phyloP scores from a whole-genome alignment of 2,113 vertebrate species.

The Bufo bufo region DNA sequence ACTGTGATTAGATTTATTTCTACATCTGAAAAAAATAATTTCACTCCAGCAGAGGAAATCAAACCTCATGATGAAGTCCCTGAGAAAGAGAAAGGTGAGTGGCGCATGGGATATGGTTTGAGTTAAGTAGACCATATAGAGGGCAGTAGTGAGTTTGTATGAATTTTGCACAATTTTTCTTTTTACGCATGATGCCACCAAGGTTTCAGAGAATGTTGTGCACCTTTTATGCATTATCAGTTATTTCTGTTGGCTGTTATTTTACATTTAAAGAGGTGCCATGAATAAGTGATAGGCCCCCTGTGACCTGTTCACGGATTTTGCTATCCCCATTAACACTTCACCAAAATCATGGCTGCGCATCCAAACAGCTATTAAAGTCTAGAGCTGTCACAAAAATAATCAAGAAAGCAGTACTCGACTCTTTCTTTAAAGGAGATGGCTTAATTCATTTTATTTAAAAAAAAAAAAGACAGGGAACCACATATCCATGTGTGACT shows the following conservation, averaged over 20 bases:
- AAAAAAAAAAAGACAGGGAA: too few relatives aligned
- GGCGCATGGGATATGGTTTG: neutral
- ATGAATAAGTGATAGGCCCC: neutral
- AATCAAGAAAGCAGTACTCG: neutral
- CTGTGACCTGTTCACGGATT: neutral
- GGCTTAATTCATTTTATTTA: too few relatives aligned
- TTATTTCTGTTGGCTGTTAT: neutral
- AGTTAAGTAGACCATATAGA: neutral
- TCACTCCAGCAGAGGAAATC: conserved; percentile 75
- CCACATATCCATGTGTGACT: neutral
- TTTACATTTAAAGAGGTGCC: neutral
- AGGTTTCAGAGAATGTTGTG: neutral
- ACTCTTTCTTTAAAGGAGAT: neutral
- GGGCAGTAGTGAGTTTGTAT: neutral
- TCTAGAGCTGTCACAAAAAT: neutral
- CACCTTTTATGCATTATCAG: neutral
- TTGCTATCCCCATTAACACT: neutral
- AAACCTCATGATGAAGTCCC: conserved; percentile 65
- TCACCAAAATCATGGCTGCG: neutral
- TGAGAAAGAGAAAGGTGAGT: conserved; percentile 75
- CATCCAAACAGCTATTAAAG: neutral
- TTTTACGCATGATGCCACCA: neutral
- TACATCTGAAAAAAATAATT: conserved; percentile 1
- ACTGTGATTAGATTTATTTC: neutral
- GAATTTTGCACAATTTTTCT: neutral